phyloP scores from a whole-genome alignment of 1,140 invertebrate species.

The Rhopalosiphum padi region DNA sequence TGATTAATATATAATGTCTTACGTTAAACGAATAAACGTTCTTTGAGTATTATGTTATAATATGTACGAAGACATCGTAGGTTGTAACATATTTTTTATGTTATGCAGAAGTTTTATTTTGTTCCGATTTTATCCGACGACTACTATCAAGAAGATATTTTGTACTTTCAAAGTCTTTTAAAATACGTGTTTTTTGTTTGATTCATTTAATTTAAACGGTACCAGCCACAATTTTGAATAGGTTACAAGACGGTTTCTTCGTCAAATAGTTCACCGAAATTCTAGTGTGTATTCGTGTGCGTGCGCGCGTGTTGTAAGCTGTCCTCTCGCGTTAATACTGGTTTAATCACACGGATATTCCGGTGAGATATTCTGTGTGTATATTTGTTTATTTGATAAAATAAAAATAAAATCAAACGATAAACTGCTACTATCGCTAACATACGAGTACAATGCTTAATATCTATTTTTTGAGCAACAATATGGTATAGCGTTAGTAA shows the following conservation, averaged over 20 bases:
- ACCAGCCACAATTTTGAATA: background rate
- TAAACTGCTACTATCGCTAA: background rate
- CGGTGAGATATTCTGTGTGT: no score
- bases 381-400: background rate
- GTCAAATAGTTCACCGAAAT: background rate
- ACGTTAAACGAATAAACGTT: background rate
- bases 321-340: background rate
- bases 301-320: background rate
- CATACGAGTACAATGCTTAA: background rate
- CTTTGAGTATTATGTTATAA: background rate
- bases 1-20: background rate
- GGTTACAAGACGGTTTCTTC: background rate
- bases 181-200: conserved; percentile 17
- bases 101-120: background rate
- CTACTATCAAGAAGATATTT: background rate
- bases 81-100: background rate
- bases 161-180: background rate
- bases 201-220: background rate
- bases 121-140: background rate
- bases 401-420: background rate
- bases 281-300: background rate
- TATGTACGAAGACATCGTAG: background rate
- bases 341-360: background rate
- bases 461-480: background rate
- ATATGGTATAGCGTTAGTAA: no score